Evolutionary conservation across 2,113 vertebrate genomes (phyloP), one percentile per base, ranked within the genome.

Genomic region (Pollimyrus isidori): DNA sequence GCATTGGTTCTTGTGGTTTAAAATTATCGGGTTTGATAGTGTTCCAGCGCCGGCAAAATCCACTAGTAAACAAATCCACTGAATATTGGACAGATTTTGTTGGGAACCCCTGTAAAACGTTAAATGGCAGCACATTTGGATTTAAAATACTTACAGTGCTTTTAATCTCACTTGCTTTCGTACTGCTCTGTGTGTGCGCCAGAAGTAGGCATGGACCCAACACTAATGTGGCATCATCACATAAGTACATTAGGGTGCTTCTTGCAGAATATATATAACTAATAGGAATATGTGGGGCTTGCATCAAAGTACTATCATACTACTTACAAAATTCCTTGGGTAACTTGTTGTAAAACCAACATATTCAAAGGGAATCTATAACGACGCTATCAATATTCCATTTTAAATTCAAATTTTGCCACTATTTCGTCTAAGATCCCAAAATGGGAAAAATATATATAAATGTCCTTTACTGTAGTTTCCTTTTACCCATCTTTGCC

Each of bases 11-110:
- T 26, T 84, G 89, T 86, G 91, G 87, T 84, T 91, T 95, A 86
- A 93, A 93, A 94, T 94, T 94, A 93, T 88, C 73, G 89, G 91
- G 90, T 93, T 92, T 92, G 87, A 88, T 87, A 69, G 65, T 4
- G 1, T 46, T 93, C 90, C 92, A 91, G 69, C 26, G 19, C 88
- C 49, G 65, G 69, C 53, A 46, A 89, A 65, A 88, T 87, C 88
- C 90, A 88, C 45, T 89, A 23, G 88, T 53, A 3, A 73, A 56
- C 58, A 76, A 46, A 49, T 53, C 62, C 48, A 87, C 49, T 87
- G 48, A 87, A n/a, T 85, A 6, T 2, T 30, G 17, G 87, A 56
- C 2, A 1, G 30, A 7, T 53, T 49, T 62, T 52, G 2, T 7
- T 49, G 7, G 35, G 58, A 87, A 45, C 39, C 87, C 39, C 39